Evolutionary conservation across 2,888 invertebrate genomes (phyloP), one percentile per base, ranked within the genome.

Genomic region (Nephrocerus scutellatus): DNA sequence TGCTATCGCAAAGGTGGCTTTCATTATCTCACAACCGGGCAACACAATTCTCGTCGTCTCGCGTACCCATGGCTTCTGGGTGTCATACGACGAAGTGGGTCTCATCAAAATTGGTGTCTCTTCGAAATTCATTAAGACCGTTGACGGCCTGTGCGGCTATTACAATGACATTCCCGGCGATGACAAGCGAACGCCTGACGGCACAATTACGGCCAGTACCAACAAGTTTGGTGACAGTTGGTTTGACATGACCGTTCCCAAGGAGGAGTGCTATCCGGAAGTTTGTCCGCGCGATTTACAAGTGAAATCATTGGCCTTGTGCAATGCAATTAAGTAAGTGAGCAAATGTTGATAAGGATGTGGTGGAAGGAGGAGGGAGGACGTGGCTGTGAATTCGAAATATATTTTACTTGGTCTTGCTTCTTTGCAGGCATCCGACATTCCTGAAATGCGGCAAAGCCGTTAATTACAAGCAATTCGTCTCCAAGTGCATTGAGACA

Each of bases 141-240:
- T 88, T 0, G 84, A 85, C 53, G 89, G 89, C 0, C 68, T 89
- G 8, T 90, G 89, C 59, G 89, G 89, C 3, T 79, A 75, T 41
- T 85, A 77, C 61, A 84, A 84, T 63, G 80, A 79, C 2, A 66
- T 74, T 19, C 53, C 70, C 0, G 53, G 58, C 28, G 84, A 87
- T 62, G 89, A 89, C 59, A 79, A 80, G 32, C 74, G 78, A 3
- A 72, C 76, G 45, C 87, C 87, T 0, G 75, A 78, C 59, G 87
- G 87, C 1, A 59, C 56, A 1, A 55, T 72, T 3, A 77, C 81
- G 0, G 59, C 71, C 35, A 79, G 75, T 30, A 79, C 80, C 1
- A 74, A 74, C 16, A 79, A 82, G 50, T 89, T 89, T 61, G 87
- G 83, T 1, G 75, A 82, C 45, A 78, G 81, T 47, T 90, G 89